Conservation (phyloP, 1,140 invertebrate species). For the Leguminivora glycinivorella region DNA sequence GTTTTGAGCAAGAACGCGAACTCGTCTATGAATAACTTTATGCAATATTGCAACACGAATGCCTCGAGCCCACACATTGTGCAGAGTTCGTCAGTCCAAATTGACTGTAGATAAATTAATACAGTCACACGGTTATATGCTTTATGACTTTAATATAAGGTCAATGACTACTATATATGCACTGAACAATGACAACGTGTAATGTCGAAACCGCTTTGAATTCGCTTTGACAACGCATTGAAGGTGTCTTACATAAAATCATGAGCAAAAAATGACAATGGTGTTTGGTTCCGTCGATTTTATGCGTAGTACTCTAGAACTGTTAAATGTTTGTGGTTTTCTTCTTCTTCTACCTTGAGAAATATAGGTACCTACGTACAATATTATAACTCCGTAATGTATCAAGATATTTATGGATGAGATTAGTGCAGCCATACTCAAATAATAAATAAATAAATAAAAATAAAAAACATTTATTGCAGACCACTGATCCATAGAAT, state of each 20-base stretch:
- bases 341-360: not conserved
- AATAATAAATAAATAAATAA: too few relatives aligned
- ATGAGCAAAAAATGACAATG: not conserved
- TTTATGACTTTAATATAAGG: conserved; percentile 20
- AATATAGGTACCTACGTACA: too few relatives aligned
- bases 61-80: conserved; percentile 5
- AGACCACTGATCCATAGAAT: too few relatives aligned
- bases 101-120: conserved; percentile 19
- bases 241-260: conserved; percentile 26
- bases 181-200: conserved; percentile 26
- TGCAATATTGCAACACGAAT: conserved; percentile 48
- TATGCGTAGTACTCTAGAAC: not conserved
- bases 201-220: conserved; percentile 16
- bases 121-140: conserved; percentile 13
- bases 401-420: not conserved
- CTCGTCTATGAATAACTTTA: conserved; percentile 57
- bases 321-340: not conserved
- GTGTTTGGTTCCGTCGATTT: not conserved
- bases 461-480: too few relatives aligned
- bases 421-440: too few relatives aligned
- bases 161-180: conserved; percentile 22
- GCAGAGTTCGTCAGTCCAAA: conserved; percentile 15
- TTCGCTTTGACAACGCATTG: conserved; percentile 19
- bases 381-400: too few relatives aligned
- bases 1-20: conserved; percentile 31